phyloP scores from a whole-genome alignment of 2,797 vertebrate species.

The Oceanodroma leucorhoa region DNA sequence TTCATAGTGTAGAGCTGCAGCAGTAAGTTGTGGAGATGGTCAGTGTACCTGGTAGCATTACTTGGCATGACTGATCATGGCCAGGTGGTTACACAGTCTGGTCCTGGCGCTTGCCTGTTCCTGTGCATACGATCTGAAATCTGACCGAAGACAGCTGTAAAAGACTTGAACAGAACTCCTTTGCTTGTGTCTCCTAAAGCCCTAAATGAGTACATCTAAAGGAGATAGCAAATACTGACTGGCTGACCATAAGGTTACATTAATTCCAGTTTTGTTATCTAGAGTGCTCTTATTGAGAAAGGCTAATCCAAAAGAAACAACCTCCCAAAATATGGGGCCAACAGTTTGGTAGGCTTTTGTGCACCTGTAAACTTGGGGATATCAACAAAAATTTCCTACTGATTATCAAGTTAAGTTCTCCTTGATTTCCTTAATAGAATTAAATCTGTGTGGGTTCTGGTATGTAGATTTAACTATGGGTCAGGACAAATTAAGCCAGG shows the following conservation, averaged over 20 bases:
- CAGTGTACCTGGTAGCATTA: not conserved
- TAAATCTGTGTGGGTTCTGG: not conserved
- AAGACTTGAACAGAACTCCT: not conserved
- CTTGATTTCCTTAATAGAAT: not conserved
- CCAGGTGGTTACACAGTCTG: slow-evolving; percentile 50
- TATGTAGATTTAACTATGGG: not conserved
- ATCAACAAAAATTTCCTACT: not conserved
- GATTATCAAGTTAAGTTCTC: not conserved
- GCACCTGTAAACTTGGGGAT: not conserved
- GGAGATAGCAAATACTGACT: not conserved
- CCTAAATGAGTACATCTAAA: not conserved
- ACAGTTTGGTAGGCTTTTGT: not conserved
- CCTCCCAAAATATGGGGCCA: not conserved
- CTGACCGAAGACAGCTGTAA: not conserved
- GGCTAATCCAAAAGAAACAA: not conserved
- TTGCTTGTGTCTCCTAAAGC: not conserved
- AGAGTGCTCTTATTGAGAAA: not conserved
- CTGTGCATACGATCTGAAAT: not conserved
- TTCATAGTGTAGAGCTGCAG: not conserved
- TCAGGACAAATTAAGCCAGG: not conserved
- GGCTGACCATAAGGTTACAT: not conserved
- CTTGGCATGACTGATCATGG: not conserved
- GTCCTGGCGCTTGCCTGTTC: not conserved
- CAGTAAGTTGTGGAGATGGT: not conserved
- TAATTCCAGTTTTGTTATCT: not conserved